These are phyloP conservation scores for Thunnus maccoyii DNA, from an alignment of 2,113 vertebrate genomes.

Conservation along the genomic window DNA sequence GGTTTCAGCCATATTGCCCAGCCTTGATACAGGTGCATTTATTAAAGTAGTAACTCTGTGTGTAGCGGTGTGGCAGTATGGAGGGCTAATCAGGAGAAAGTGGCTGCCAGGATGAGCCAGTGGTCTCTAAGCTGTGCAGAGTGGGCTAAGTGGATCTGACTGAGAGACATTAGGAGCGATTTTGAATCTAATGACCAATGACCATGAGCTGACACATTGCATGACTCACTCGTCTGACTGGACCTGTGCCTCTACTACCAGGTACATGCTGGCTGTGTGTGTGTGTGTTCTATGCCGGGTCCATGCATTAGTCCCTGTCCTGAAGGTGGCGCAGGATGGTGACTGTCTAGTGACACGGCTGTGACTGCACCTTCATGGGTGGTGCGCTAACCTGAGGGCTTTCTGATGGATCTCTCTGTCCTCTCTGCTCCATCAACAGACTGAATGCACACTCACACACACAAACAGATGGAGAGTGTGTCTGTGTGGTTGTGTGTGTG, in stretches of 20 bases:
- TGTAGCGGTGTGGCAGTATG: not conserved
- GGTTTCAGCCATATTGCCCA: not conserved
- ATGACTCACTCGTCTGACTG: slow-evolving; percentile 7
- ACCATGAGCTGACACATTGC: slow-evolving; percentile 35
- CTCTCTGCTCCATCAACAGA: slow-evolving; percentile 21
- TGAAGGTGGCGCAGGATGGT: slow-evolving; percentile 7
- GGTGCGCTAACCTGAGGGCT: slow-evolving; percentile 15
- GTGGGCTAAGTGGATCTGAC: slow-evolving; percentile 51
- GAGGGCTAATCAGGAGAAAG: slow-evolving; percentile 35
- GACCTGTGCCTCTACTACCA: slow-evolving; percentile 10
- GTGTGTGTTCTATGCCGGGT: slow-evolving; percentile 11
- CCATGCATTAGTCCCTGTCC: not conserved
- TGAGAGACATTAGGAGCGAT: slow-evolving; percentile 29
- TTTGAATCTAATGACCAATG: slow-evolving; percentile 33
- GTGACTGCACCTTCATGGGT: slow-evolving; percentile 3
- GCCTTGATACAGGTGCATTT: not conserved
- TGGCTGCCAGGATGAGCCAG: slow-evolving; percentile 7
- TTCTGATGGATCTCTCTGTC: slow-evolving; percentile 20
- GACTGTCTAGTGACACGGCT: not conserved
- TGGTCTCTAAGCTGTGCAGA: slow-evolving; percentile 19
- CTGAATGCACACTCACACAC: not conserved
- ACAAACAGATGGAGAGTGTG: not conserved
- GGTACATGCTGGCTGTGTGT: slow-evolving; percentile 22
- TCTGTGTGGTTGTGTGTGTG: not conserved
- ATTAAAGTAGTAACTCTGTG: not conserved